Evolutionary conservation across 2,888 invertebrate genomes (phyloP), one percentile per base, ranked within the genome.

Genomic region (Odontomyia ornata): DNA sequence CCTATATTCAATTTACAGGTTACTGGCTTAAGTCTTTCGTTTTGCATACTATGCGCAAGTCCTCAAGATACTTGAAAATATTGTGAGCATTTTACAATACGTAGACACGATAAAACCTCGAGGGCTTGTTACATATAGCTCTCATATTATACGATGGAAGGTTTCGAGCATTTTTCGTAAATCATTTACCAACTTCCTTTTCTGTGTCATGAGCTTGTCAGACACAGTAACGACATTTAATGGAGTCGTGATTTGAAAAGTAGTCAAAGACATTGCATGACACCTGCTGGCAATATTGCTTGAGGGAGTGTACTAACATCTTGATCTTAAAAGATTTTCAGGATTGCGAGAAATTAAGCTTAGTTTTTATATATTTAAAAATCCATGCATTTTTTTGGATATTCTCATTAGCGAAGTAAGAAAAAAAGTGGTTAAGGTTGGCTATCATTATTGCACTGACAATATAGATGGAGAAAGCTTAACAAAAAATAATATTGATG

Each of bases 231-330:
- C 52, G 71, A 72, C 71, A 72, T 47, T 72, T 28, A 72, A 72
- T 72, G 28, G 27, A 72, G 71, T 72, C 71, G 56, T 72, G 71
- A 72, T 72, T 30, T 18, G 71, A 72, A 72, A 72, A 72, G 56
- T 28, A 1, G 28, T 28, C 56, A 56, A 65, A 65, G 65, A 36
- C 4, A 56, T 52, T 52, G 56, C 71, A 27, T 72, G 71, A 72
- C 28, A 72, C 52, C 71, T 52, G 52, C 28, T 28, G 56, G 71
- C 52, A n/a, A 27, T 28, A 15, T 47, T 47, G 9, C 36, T 36
- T 9, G 36, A 36, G 36, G 36, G 36, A 36, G 3, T 9, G 36
- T 5, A 21, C 60, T 60, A n/a, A 64, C 25, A 64, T 27, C 64
- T 52, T 13, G 52, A 52, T 52, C 13, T 52, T 52, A 15, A 7